Percentiles rank a stretch among this genome's conserved stretches.
These are phyloP conservation scores for Oreonectes daqikongensis DNA, from an alignment of 2,797 vertebrate genomes.

Conservation along the genomic window DNA sequence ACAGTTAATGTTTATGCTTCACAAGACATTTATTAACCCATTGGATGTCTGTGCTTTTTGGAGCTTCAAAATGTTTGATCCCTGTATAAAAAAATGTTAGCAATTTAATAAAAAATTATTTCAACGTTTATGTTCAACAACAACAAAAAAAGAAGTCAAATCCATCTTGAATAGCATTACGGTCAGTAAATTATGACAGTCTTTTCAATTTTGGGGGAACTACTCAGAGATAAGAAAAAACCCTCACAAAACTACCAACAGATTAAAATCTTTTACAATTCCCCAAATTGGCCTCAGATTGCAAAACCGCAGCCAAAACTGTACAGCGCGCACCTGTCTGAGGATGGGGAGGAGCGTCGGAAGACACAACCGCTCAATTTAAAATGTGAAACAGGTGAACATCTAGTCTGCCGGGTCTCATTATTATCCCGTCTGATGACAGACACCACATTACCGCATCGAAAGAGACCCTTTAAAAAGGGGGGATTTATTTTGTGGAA, in stretches of 20 bases:
- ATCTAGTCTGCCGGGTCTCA: slow-evolving; percentile 57
- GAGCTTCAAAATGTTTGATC: too few species aligned
- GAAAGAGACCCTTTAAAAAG: slow-evolving; percentile 58
- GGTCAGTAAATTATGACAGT: not conserved
- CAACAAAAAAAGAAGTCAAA: too few species aligned
- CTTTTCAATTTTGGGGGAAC: not conserved
- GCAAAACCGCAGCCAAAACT: not conserved
- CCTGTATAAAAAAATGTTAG: too few species aligned
- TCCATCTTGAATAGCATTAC: too few species aligned
- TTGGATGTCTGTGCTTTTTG: too few species aligned
- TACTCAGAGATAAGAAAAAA: not conserved
- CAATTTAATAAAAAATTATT: too few species aligned
- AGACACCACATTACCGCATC: slow-evolving; percentile 64
- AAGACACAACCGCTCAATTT: slow-evolving; percentile 43
- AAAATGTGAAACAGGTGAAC: slow-evolving; percentile 48
- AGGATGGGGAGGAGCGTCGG: slow-evolving; percentile 28
- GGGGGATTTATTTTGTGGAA: slow-evolving; percentile 76
- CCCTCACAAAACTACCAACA: not conserved
- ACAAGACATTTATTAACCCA: too few species aligned
- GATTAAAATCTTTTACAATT: not conserved
- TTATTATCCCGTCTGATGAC: slow-evolving; percentile 64
- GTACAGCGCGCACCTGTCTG: not conserved
- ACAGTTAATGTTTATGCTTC: too few species aligned
- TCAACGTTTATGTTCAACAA: too few species aligned
- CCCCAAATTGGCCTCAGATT: not conserved